Conservation (phyloP, 2,113 vertebrate genomes). For the Dromaius novaehollandiae region DNA sequence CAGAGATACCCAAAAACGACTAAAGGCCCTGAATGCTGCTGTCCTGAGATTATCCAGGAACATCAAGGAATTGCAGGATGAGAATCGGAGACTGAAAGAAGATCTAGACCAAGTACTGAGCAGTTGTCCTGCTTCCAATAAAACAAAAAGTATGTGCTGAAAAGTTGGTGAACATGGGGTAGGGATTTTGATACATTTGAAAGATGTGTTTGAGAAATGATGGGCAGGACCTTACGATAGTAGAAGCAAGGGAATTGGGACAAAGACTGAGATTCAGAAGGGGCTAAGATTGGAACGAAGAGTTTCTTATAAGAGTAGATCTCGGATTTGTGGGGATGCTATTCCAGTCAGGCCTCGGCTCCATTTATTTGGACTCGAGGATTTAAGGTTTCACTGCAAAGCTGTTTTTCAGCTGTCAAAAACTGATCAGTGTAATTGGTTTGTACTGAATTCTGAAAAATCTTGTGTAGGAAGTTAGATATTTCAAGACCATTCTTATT, state of each 20-base stretch:
- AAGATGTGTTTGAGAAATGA: neutral
- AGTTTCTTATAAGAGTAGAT: neutral
- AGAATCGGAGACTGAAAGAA: slow-evolving; percentile 84
- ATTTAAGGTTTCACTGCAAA: neutral
- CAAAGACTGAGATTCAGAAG: neutral
- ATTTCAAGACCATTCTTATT: neutral
- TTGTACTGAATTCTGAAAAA: neutral
- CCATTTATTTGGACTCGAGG: neutral
- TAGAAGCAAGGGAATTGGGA: neutral
- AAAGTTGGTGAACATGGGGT: rapidly evolving
- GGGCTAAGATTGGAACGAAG: neutral
- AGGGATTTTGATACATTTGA: neutral
- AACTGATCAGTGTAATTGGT: neutral
- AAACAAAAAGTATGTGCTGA: slow-evolving; percentile 75
- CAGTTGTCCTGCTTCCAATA: slow-evolving; percentile 64
- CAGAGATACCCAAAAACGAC: slow-evolving; percentile 77
- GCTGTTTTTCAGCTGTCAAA: neutral
- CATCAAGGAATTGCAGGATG: slow-evolving; percentile 84
- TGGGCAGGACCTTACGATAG: neutral
- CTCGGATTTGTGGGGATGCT: neutral
- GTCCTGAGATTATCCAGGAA: slow-evolving; percentile 84
- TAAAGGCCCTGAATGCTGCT: slow-evolving; percentile 81
- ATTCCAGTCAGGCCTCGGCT: neutral
- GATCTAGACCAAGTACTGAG: slow-evolving; percentile 80
- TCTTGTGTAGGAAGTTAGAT: neutral